Evolutionary conservation across 2,888 invertebrate species (phyloP).

Genomic region (Lepas anatifera): DNA sequence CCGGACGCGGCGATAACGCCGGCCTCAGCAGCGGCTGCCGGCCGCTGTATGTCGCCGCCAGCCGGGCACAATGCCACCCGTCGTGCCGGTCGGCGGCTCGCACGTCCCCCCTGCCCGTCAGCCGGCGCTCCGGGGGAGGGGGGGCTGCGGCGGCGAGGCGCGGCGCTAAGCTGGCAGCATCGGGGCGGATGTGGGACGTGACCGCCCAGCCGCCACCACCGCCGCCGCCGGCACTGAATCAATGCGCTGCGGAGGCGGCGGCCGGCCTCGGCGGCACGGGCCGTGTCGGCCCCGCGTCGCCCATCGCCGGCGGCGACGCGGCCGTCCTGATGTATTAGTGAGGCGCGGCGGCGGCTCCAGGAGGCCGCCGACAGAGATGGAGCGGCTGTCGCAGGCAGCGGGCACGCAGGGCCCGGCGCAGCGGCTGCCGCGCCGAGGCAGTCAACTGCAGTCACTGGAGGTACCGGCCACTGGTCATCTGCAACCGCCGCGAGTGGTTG

Average conservation of each 20-base stretch:
- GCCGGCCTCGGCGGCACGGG: too few species aligned
- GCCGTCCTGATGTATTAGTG: not conserved
- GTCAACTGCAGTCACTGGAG: too few species aligned
- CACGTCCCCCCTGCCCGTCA: not conserved
- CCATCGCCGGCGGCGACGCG: not conserved
- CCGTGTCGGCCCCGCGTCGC: too few species aligned
- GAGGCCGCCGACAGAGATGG: too few species aligned
- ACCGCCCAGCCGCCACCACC: not conserved
- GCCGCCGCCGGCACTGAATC: not conserved
- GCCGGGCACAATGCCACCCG: not conserved
- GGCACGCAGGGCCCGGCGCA: too few species aligned
- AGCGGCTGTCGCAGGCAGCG: too few species aligned
- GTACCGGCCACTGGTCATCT: too few species aligned
- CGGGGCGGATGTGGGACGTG: not conserved
- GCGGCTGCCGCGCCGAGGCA: too few species aligned
- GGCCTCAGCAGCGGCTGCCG: not conserved
- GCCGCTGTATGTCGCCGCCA: not conserved
- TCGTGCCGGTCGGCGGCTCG: not conserved
- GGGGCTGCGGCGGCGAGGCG: not conserved
- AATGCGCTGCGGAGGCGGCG: too few species aligned
- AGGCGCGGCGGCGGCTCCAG: too few species aligned
- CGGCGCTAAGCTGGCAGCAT: not conserved
- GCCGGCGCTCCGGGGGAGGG: not conserved
- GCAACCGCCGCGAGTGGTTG: too few species aligned
- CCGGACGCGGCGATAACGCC: conserved; percentile 8